Conservation (phyloP, 2,888 invertebrate genomes). For the Hyposoter dolosus region DNA sequence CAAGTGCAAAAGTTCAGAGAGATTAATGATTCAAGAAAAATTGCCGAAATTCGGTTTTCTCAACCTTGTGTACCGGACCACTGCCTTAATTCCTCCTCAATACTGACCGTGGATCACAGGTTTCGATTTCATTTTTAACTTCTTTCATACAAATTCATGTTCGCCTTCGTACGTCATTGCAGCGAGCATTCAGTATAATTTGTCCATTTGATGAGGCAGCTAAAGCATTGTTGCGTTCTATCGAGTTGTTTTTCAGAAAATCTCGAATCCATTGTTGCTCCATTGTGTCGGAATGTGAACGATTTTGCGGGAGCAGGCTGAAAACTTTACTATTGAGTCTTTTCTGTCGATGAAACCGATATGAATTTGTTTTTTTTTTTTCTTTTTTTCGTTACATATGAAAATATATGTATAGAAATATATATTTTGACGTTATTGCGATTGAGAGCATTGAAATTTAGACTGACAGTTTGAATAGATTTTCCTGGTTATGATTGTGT, state of each 20-base stretch:
- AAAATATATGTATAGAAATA: conserved; percentile 1
- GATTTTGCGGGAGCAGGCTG: not conserved
- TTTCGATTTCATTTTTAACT: not conserved
- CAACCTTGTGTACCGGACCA: no score
- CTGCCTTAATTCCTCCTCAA: conserved; percentile 6
- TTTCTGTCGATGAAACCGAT: not conserved
- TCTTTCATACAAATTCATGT: not conserved
- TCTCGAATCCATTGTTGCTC: not conserved
- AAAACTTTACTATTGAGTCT: not conserved
- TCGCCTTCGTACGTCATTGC: not conserved
- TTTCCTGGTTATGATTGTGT: conserved; percentile 28
- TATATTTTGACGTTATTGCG: conserved; percentile 46
- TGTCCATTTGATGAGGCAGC: not conserved
- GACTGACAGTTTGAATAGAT: conserved; percentile 71
- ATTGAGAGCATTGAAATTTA: conserved; percentile 65
- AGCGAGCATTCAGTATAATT: not conserved
- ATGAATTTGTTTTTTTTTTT: not conserved
- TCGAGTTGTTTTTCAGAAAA: not conserved
- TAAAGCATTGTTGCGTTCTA: not conserved
- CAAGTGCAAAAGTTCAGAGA: no score
- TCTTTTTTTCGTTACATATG: conserved; percentile 6
- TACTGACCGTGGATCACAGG: conserved; percentile 24
- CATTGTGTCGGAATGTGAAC: not conserved
- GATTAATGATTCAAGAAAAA: no score
- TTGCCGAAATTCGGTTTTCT: no score